phyloP scores from a whole-genome alignment of 1,140 invertebrate genomes.

The Polypedilum pembai region DNA sequence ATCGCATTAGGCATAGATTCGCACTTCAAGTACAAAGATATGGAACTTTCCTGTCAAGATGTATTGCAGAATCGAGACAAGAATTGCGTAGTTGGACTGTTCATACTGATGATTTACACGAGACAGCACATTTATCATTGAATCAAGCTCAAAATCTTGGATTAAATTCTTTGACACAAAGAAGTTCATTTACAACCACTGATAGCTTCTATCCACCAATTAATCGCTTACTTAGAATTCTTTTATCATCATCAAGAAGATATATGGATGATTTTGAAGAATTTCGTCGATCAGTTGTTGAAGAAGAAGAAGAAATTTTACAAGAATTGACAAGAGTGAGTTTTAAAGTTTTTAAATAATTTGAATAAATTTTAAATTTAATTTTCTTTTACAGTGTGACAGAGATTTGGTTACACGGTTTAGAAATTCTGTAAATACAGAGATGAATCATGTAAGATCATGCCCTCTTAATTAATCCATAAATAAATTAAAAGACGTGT shows the following conservation, averaged over 20 bases:
- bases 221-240: neutral
- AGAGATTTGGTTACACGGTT: neutral
- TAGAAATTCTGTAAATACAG: neutral
- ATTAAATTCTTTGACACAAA: neutral
- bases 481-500: too few species aligned
- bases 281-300: neutral
- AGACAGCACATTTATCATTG: neutral
- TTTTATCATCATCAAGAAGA: neutral
- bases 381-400: neutral
- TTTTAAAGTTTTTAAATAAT: too few species aligned
- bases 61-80: neutral
- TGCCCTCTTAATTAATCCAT: too few species aligned
- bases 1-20: neutral
- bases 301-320: neutral
- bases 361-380: neutral
- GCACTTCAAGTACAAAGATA: neutral
- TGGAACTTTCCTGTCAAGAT: neutral
- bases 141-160: conserved; percentile 23
- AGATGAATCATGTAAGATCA: neutral
- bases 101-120: neutral
- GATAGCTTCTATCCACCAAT: neutral
- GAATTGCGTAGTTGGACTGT: neutral
- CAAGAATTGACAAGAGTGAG: neutral
- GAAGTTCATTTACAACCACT: neutral
- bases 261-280: conserved; percentile 12